Evolutionary conservation across 2,113 vertebrate species (phyloP).

Genomic region (Henicopernis longicauda): DNA sequence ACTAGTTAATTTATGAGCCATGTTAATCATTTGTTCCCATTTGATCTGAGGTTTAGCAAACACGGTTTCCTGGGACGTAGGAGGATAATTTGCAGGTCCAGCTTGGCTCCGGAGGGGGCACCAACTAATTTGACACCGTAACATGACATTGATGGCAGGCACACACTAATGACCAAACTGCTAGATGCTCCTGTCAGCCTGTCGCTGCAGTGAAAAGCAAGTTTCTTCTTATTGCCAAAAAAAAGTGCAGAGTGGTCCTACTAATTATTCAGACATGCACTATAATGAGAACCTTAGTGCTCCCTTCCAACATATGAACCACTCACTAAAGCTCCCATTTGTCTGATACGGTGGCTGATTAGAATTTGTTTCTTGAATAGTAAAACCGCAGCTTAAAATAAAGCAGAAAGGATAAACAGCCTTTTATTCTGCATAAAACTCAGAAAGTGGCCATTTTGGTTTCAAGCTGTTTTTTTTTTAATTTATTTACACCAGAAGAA

Average conservation of each 20-base stretch:
- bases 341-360: conserved; percentile 72
- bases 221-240: conserved; percentile 48
- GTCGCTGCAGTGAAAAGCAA: conserved; percentile 46
- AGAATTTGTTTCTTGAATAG: conserved; percentile 73
- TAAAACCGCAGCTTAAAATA: conserved; percentile 53
- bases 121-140: conserved; percentile 73
- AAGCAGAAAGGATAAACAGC: conserved; percentile 52
- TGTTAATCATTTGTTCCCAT: conserved; percentile 73
- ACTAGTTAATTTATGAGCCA: conserved; percentile 73
- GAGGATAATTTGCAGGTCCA: conserved; percentile 73
- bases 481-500: conserved; percentile 52
- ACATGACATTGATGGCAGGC: conserved; percentile 65
- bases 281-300: conserved; percentile 71
- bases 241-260: conserved; percentile 48
- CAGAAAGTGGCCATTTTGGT: conserved; percentile 54
- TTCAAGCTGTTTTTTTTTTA: background rate
- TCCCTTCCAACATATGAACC: conserved; percentile 64
- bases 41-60: conserved; percentile 66
- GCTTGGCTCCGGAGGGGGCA: conserved; percentile 66
- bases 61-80: conserved; percentile 61
- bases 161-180: conserved; percentile 68
- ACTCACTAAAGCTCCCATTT: conserved; percentile 66
- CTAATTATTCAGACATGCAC: conserved; percentile 74
- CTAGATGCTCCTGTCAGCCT: conserved; percentile 71
- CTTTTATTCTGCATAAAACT: conserved; percentile 51